Percentiles rank a stretch among this genome's conserved stretches.
Evolutionary conservation across 2,797 vertebrate species (phyloP).

Genomic region (Macropodus opercularis): DNA sequence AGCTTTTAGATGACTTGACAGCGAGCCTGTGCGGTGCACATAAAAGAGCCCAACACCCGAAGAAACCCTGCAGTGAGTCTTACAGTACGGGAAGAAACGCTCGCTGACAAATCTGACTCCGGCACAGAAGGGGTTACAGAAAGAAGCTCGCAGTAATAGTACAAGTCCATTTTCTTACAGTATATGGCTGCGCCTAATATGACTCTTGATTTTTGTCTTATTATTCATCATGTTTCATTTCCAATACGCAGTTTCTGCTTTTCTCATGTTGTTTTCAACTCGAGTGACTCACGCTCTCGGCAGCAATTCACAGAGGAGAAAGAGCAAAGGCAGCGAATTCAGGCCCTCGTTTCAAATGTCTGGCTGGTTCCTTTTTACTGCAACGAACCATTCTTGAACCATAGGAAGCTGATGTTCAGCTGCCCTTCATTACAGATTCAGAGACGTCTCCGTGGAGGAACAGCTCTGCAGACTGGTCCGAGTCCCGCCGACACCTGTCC

Average conservation of each 20-base stretch:
- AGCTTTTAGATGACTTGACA: constrained; percentile 70
- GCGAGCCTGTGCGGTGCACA: constrained; percentile 55
- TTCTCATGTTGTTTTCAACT: constrained; percentile 17
- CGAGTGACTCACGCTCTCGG: constrained; percentile 28
- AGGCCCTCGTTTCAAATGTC: too few relatives aligned
- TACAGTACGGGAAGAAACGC: constrained; percentile 56
- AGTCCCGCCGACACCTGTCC: too few relatives aligned
- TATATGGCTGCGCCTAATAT: constrained; percentile 7
- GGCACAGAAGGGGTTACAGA: constrained; percentile 14
- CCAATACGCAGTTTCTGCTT: constrained; percentile 26
- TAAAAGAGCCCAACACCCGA: constrained; percentile 60
- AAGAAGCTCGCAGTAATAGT: constrained; percentile 32
- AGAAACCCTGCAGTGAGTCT: constrained; percentile 48
- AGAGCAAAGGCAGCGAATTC: not conserved
- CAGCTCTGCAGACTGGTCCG: too few relatives aligned
- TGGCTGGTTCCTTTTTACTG: too few relatives aligned
- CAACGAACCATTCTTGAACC: too few relatives aligned
- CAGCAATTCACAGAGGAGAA: not conserved
- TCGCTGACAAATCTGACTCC: constrained; percentile 25
- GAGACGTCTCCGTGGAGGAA: too few relatives aligned
- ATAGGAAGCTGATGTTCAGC: too few relatives aligned
- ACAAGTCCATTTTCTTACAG: constrained; percentile 14
- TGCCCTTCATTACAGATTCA: too few relatives aligned
- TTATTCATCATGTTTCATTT: constrained; percentile 34
- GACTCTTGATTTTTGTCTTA: constrained; percentile 18